Evolutionary conservation across 2,113 vertebrate genomes (phyloP), one percentile per base, ranked within the genome.

Genomic region (Hippocampus comes): DNA sequence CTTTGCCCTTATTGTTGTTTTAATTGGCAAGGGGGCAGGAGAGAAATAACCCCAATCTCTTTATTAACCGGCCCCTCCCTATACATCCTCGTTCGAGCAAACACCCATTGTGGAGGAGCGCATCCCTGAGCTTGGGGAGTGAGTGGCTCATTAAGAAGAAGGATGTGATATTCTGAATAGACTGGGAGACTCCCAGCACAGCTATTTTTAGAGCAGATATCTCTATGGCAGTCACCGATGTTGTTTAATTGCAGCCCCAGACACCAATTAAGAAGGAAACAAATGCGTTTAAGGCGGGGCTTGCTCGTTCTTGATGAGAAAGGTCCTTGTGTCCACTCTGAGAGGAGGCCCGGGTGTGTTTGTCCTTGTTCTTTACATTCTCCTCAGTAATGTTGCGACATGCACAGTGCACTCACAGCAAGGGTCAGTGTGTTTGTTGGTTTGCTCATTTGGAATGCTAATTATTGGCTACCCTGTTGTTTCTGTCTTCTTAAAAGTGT

Each of bases 131-230:
- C 93, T 88, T 63, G 43, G 90, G 90, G 91, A 91, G 86, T 88
- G 83, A 82, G 89, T 86, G 82, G 86, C 91, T 94, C 92, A 93
- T 93, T 93, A 93, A 91, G 88, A 86, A 90, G 91, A 91, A 91
- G 91, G 91, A 91, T 92, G 92, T 90, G 89, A 93, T 92, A 92
- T 93, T 94, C 91, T 93, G 90, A 93, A 92, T 90, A 89, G 92
- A 93, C 91, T 90, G 87, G 90, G 93, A 91, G 92, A 92, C 89
- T 94, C 91, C 91, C 89, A 91, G 88, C 87, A 84, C 84, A 27
- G 88, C 91, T 93, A 93, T 93, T 92, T 92, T 91, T 94, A 93
- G 92, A 79, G 1, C 0, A 77, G 76, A 86, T 91, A 91, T 92
- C 92, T 91, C 92, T 90, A 92, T 92, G 92, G 90, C 88, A 90